Evolutionary conservation across 2,113 vertebrate species (phyloP), one percentile per base, ranked within the genome.

Genomic region (Oncorhynchus gorbuscha): DNA sequence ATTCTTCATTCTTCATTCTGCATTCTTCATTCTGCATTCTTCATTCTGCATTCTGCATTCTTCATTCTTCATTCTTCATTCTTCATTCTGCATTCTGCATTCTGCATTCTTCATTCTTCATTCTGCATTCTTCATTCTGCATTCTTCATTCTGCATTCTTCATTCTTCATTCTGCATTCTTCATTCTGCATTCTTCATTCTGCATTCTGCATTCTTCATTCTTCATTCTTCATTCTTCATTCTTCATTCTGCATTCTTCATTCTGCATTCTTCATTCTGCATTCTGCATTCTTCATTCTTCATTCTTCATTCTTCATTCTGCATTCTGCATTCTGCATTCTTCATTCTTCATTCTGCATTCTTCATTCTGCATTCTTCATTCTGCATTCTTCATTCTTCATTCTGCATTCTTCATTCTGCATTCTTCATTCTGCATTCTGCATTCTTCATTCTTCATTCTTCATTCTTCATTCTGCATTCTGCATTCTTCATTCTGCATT

Each of bases 21-120:
- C 24, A 24, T 24, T 24, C 24, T 24, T 24, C 24, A 24, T 24
- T 24, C 24, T 24, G 24, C 24, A 24, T 24, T 81, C 68, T 14
- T 28, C 28, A 24, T 24, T 81, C 68, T 14, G 39, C 28, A 48
- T 26, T 81, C 68, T 14, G 39, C 22, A 55, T 26, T 3, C 45
- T 73, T 83, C 79, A n/a, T n/a, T n/a, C n/a, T 24, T 1, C 24
- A 24, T 24, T 24, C 24, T 24, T 24, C 24, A 24, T 24, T 24
- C 24, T 24, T 1, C 24, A 24, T 24, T 81, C 68, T 14, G 39
- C 28, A 24, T 24, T 81, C 68, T 14, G 39, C 28, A 48, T 26
- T 81, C 68, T 14, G 39, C 22, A 55, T 26, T 3, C 45, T 73
- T 83, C 79, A n/a, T n/a, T n/a, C n/a, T n/a, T n/a, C n/a, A n/a